Evolutionary conservation across 2,113 vertebrate genomes (phyloP).

Genomic region (Dicentrarchus labrax): DNA sequence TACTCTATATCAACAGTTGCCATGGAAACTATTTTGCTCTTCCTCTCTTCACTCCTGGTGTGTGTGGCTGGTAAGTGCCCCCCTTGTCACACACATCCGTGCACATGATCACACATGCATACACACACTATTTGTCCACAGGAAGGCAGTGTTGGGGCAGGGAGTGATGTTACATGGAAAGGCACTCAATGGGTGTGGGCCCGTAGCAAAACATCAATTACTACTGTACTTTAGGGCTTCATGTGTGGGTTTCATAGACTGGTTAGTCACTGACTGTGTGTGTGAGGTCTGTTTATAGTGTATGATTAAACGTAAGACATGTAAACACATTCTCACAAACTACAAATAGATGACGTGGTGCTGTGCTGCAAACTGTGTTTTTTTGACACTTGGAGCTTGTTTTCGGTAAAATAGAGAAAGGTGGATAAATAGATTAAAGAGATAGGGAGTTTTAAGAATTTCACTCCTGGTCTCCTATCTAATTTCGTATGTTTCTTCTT

Average conservation of each 20-base stretch:
- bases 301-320: constrained; percentile 34
- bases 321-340: constrained; percentile 13
- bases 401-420: neutral
- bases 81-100: neutral
- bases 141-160: constrained; percentile 57
- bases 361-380: neutral
- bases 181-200: constrained; percentile 13
- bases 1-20: constrained; percentile 82
- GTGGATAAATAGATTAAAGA: neutral
- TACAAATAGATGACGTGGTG: constrained; percentile 12
- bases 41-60: constrained; percentile 90
- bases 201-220: constrained; percentile 54
- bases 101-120: neutral
- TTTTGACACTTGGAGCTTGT: neutral
- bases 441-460: neutral
- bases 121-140: constrained; percentile 25
- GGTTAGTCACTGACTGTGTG: constrained; percentile 17
- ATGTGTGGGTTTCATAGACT: constrained; percentile 13
- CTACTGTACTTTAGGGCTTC: constrained; percentile 20
- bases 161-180: neutral
- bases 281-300: constrained; percentile 38
- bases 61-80: constrained; percentile 88
- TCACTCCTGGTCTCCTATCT: neutral
- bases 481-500: constrained; percentile 1
- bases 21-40: constrained; percentile 92